Evolutionary conservation across 2,888 invertebrate species (phyloP), one percentile per base, ranked within the genome.

Genomic region (Argyra leucocephala): DNA sequence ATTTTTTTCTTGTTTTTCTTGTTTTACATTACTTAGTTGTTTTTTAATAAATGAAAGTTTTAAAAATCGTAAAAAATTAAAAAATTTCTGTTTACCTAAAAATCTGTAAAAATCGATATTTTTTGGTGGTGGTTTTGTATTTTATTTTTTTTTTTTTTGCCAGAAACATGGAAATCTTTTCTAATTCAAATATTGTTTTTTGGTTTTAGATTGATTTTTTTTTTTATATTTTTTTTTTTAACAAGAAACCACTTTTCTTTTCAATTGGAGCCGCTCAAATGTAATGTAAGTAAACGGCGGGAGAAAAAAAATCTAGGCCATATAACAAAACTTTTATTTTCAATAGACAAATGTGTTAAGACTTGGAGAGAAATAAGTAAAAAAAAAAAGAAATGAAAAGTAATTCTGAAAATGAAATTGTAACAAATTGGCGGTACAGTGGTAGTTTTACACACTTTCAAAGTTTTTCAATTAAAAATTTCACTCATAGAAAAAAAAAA

Each of bases 301-400:
- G n/a, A 48, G 18, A 48, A 48, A 37, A 48, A 48, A 48, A 48
- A 48, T 48, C 48, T 48, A 48, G 48, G 48, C 48, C 48, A 48
- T 12, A 18, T 10, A 31, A 18, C 12, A n/a, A 12, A 18, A 48
- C 48, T 48, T 48, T 48, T 48, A 15, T 5, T 18, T 48, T 48
- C 48, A 12, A 48, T 48, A 48, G 7, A 18, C 18, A 12, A 37
- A 3, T n/a, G 18, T 48, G 5, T 48, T 18, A 12, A 37, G 3
- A 48, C 2, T 18, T 18, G 15, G 48, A 18, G 5, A 31, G 31
- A 31, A 31, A 31, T 31, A 31, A 31, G 31, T n/a, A n/a, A n/a
- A n/a, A n/a, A n/a, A n/a, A n/a, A n/a, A n/a, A n/a, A n/a, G n/a
- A n/a, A n/a, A n/a, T n/a, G n/a, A n/a, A n/a, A n/a, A n/a, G n/a